Conservation (phyloP, 2,113 vertebrate genomes). For the Rattus rattus region DNA sequence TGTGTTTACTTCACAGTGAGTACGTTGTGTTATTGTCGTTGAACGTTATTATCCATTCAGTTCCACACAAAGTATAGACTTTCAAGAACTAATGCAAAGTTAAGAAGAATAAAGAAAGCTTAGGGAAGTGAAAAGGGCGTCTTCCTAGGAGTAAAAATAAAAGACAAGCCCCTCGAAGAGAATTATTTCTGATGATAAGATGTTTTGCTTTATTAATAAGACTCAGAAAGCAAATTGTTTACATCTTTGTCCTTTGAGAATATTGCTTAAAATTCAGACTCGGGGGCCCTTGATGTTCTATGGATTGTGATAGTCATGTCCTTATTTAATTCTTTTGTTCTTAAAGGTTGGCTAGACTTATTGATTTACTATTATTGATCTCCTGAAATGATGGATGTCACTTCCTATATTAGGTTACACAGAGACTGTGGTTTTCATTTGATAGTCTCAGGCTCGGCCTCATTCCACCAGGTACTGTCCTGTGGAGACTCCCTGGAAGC, state of each 20-base stretch:
- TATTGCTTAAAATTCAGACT: not conserved
- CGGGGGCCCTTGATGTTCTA: too few species aligned
- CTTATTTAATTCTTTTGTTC: not conserved
- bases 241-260: not conserved
- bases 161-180: not conserved
- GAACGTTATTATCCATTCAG: not conserved
- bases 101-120: not conserved
- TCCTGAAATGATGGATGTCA: not conserved
- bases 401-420: not conserved
- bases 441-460: not conserved
- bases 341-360: not conserved
- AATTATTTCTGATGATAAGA: not conserved
- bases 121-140: not conserved
- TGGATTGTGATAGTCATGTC: not conserved
- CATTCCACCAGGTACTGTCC: not conserved
- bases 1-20: not conserved
- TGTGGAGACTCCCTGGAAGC: not conserved
- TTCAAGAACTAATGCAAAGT: not conserved
- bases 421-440: not conserved
- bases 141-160: not conserved
- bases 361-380: not conserved
- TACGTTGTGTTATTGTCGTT: not conserved
- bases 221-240: not conserved
- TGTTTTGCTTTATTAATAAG: not conserved
- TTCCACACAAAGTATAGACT: not conserved